Evolutionary conservation across 2,888 invertebrate species (phyloP).

Genomic region (Temnothorax ravouxi): DNA sequence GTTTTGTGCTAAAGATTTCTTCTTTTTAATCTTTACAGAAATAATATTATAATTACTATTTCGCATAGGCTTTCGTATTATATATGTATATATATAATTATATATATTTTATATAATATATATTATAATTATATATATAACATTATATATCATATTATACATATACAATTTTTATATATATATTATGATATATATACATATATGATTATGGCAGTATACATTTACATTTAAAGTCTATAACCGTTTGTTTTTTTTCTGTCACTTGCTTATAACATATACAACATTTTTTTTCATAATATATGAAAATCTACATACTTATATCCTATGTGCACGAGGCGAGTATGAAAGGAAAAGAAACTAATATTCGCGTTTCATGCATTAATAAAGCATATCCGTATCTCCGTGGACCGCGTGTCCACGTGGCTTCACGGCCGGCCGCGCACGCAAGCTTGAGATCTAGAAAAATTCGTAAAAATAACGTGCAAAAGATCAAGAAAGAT

Average conservation of each 20-base stretch:
- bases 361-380: slow-evolving; percentile 8
- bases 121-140: slow-evolving; percentile 7
- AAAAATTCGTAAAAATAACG: slow-evolving; percentile 53
- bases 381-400: slow-evolving; percentile 23
- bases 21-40: slow-evolving; percentile 83
- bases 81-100: slow-evolving; percentile 58
- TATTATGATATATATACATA: slow-evolving; percentile 42
- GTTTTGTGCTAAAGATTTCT: slow-evolving; percentile 74
- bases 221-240: slow-evolving; percentile 85
- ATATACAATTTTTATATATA: slow-evolving; percentile 10
- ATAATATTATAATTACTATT: slow-evolving; percentile 83
- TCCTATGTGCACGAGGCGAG: slow-evolving; percentile 77
- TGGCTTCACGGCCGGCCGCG: not conserved
- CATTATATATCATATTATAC: slow-evolving; percentile 14
- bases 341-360: slow-evolving; percentile 68
- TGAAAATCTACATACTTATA: slow-evolving; percentile 65
- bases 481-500: slow-evolving; percentile 33
- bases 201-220: slow-evolving; percentile 86
- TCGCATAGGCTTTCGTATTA: slow-evolving; percentile 84
- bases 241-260: slow-evolving; percentile 72
- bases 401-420: not conserved
- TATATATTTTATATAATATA: not conserved
- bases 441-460: slow-evolving; percentile 50
- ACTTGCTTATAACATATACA: slow-evolving; percentile 66
- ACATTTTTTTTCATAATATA: slow-evolving; percentile 62